phyloP scores from a whole-genome alignment of 2,113 vertebrate genomes.

The Steatornis caripensis region DNA sequence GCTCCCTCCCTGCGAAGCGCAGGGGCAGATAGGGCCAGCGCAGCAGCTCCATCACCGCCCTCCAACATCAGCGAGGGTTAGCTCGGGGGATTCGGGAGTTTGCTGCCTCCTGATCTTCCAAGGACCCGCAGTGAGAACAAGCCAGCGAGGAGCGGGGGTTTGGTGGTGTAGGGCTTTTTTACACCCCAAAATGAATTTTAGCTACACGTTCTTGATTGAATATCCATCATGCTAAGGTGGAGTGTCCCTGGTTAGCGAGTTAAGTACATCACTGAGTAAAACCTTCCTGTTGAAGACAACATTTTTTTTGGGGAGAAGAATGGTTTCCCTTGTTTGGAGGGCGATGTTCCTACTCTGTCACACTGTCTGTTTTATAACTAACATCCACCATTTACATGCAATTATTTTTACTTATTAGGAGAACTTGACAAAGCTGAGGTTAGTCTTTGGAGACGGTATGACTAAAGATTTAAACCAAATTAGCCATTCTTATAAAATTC shows the following conservation, averaged over 20 bases:
- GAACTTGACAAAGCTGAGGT: neutral
- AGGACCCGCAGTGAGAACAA: rapidly evolving
- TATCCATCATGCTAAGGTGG: neutral
- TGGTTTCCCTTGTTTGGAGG: neutral
- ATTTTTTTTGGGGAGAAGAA: neutral
- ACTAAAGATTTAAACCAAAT: neutral
- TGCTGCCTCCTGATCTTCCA: neutral
- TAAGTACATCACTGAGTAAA: neutral
- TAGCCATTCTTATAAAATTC: neutral
- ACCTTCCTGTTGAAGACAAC: neutral
- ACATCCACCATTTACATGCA: neutral
- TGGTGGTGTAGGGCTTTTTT: neutral
- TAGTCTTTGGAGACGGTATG: neutral
- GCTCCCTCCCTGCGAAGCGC: rapidly evolving
- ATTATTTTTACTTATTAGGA: neutral
- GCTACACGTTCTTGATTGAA: neutral
- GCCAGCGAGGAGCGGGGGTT: neutral
- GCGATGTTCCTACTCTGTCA: neutral
- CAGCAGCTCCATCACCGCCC: neutral
- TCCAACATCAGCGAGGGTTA: rapidly evolving
- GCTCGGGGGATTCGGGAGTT: neutral
- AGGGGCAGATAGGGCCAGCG: rapidly evolving
- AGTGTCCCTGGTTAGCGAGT: neutral
- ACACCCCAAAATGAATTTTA: neutral
- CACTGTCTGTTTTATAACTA: neutral